Conservation (phyloP, 2,797 vertebrate genomes). For the Gallinago nigripennis region DNA sequence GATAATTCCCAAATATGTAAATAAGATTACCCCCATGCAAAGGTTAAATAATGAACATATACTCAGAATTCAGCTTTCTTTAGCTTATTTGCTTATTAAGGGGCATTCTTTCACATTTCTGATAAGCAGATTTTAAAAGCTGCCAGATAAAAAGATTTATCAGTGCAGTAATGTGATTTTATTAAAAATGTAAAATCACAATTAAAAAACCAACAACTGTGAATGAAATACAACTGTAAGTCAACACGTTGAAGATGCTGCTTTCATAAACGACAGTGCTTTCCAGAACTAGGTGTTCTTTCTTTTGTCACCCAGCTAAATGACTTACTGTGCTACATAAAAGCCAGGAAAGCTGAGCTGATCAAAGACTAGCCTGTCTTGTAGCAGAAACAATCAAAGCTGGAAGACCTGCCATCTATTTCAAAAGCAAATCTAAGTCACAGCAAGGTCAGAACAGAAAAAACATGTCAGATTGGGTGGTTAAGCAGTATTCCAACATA, state of each 20-base stretch:
- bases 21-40: not conserved
- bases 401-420: constrained; percentile 76
- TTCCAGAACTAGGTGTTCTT: not conserved
- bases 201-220: not conserved
- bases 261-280: not conserved
- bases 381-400: constrained; percentile 81
- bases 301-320: constrained; percentile 58
- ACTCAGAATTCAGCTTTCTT: not conserved
- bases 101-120: not conserved
- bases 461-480: not conserved
- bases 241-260: not conserved
- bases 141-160: not conserved
- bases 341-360: constrained; percentile 69
- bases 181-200: not conserved
- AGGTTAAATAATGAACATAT: not conserved
- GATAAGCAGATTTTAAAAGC: not conserved
- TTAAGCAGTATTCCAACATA: not conserved
- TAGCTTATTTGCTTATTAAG: not conserved
- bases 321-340: constrained; percentile 61
- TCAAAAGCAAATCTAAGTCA: constrained; percentile 81
- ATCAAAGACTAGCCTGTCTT: constrained; percentile 77
- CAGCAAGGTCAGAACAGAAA: constrained; percentile 74
- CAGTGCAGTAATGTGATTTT: not conserved
- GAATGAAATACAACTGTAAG: constrained; percentile 12
- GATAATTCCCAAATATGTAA: not conserved